Evolutionary conservation across 2,888 invertebrate species (phyloP).

Genomic region (Mythimna ferrago): DNA sequence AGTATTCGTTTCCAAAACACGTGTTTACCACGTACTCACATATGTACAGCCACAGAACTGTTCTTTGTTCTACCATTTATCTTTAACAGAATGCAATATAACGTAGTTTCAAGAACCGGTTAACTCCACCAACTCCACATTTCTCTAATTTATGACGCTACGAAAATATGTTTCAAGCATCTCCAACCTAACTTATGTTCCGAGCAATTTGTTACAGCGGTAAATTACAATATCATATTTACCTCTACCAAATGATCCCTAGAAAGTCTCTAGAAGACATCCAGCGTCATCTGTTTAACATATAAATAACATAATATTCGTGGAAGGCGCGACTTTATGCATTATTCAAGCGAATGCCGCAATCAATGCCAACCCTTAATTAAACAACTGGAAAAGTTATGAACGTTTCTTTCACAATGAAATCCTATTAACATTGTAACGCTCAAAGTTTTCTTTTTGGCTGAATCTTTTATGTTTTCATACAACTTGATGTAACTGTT

Average conservation of each 20-base stretch:
- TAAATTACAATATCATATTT: constrained; percentile 59
- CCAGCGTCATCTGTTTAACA: constrained; percentile 58
- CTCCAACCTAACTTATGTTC: constrained; percentile 25
- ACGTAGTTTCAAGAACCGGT: constrained; percentile 28
- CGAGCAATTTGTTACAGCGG: constrained; percentile 31
- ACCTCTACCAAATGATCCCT: constrained; percentile 41
- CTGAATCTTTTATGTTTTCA: neutral
- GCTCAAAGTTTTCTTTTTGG: constrained; percentile 23
- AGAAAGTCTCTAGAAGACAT: constrained; percentile 37
- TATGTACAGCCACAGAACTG: neutral
- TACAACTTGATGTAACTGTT: neutral
- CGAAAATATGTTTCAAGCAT: constrained; percentile 25
- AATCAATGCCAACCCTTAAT: constrained; percentile 69
- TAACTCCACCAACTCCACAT: constrained; percentile 27
- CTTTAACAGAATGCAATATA: constrained; percentile 32
- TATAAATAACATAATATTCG: constrained; percentile 67
- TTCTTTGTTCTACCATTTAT: constrained; percentile 35
- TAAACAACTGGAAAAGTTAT: constrained; percentile 66
- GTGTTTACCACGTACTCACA: neutral
- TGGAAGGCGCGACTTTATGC: constrained; percentile 62
- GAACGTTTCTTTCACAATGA: constrained; percentile 49
- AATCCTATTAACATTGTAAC: constrained; percentile 50
- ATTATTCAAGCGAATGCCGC: constrained; percentile 69
- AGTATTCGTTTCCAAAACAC: neutral
- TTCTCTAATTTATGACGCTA: constrained; percentile 22